A percentile compares a stretch with the other conserved stretches of the same genome.
phyloP scores from a whole-genome alignment of 2,888 invertebrate genomes.

The Hypomecis punctinalis region DNA sequence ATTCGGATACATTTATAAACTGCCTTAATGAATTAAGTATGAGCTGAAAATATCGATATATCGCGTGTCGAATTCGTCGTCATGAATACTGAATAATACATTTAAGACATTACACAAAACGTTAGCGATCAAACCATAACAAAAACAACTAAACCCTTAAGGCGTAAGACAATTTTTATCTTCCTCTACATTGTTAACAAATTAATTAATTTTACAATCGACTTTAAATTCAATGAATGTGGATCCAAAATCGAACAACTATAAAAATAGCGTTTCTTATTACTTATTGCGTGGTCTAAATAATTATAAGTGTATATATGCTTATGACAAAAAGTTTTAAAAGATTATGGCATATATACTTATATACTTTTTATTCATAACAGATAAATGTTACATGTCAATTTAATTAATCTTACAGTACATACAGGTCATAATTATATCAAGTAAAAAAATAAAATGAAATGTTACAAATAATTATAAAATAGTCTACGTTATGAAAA shows the following conservation, averaged over 20 bases:
- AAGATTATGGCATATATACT: not conserved
- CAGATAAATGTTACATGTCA: too few species aligned
- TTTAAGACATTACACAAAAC: slow-evolving; percentile 46
- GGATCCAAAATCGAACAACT: not conserved
- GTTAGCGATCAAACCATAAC: slow-evolving; percentile 37
- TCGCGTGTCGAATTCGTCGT: slow-evolving; percentile 26
- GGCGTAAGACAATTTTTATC: slow-evolving; percentile 50
- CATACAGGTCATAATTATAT: too few species aligned
- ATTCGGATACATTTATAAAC: too few species aligned
- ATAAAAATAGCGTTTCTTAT: not conserved
- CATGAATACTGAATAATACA: slow-evolving; percentile 23
- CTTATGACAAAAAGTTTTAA: slow-evolving; percentile 5
- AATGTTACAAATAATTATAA: too few species aligned
- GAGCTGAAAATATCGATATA: not conserved
- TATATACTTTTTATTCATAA: too few species aligned
- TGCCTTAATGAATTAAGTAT: slow-evolving; percentile 12
- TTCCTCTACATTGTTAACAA: slow-evolving; percentile 1
- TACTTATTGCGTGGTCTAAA: not conserved
- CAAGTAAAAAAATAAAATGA: too few species aligned
- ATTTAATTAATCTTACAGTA: too few species aligned
- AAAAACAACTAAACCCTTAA: slow-evolving; percentile 51
- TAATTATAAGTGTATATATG: not conserved
- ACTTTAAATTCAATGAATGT: not conserved
- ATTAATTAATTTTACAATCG: not conserved
- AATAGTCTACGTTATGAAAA: too few species aligned